Conservation (phyloP, 1,140 invertebrate species). For the Apis mellifera region Amel_HAv3.1 CM009934.2:11669001-11669500, state of each 20-base stretch:
- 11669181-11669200: not conserved
- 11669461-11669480: not conserved
- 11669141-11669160: constrained; percentile 36
- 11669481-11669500: not conserved
- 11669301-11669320: not conserved
- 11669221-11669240: not conserved
- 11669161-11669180: not conserved
- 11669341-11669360: not conserved
- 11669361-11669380: not conserved
- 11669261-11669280: not conserved
- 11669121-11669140: too few species aligned
- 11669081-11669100: constrained; percentile 40
- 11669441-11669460: not conserved
- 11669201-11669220: too few species aligned
- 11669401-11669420: not conserved
- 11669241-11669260: not conserved
- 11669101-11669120: not conserved
- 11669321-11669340: not conserved
- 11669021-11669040: constrained; percentile 37
- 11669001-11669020: constrained; percentile 36
- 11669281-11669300: not conserved
- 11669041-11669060: constrained; percentile 21
- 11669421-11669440: too few species aligned
- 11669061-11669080: not conserved
- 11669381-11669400: not conserved